A percentile compares a stretch with the other conserved stretches of the same genome.
phyloP scores from a whole-genome alignment of 1,140 invertebrate genomes.

The Zaprionus africanus region DNA sequence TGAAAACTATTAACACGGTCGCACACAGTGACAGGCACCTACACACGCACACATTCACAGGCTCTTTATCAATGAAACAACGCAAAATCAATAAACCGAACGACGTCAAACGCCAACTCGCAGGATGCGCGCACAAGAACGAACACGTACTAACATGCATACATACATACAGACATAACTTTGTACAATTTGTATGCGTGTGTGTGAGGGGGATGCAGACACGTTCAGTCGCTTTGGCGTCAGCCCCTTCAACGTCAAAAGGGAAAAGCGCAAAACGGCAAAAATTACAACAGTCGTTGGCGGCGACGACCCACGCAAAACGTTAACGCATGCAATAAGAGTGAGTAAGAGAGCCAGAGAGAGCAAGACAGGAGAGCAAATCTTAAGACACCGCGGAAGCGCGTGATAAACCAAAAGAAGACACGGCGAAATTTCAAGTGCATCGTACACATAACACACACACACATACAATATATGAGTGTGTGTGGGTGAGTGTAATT shows the following conservation, averaged over 20 bases:
- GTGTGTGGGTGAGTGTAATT: conserved; percentile 10
- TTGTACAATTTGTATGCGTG: conserved; percentile 8
- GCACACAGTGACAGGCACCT: neutral
- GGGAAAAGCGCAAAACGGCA: conserved; percentile 41
- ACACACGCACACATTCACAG: conserved; percentile 7
- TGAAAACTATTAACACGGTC: conserved; percentile 2
- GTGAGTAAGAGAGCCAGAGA: neutral
- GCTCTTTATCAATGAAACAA: conserved; percentile 71
- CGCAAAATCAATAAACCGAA: conserved; percentile 56
- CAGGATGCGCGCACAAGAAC: conserved; percentile 44
- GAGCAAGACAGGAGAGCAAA: conserved; percentile 24
- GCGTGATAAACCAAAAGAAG: conserved; percentile 42
- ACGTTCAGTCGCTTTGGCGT: conserved; percentile 41
- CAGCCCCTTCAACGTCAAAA: conserved; percentile 37
- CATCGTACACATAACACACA: conserved; percentile 4
- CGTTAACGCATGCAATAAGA: conserved; percentile 23
- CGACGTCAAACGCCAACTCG: conserved; percentile 53
- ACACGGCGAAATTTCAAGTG: conserved; percentile 36
- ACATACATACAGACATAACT: neutral
- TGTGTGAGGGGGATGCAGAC: conserved; percentile 14
- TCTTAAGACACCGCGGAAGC: conserved; percentile 44
- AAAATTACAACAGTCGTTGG: conserved; percentile 44
- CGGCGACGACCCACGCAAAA: conserved; percentile 49
- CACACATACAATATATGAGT: conserved; percentile 13
- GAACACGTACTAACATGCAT: conserved; percentile 1